phyloP scores from a whole-genome alignment of 2,888 invertebrate genomes.

The Cotesia congregata region DNA sequence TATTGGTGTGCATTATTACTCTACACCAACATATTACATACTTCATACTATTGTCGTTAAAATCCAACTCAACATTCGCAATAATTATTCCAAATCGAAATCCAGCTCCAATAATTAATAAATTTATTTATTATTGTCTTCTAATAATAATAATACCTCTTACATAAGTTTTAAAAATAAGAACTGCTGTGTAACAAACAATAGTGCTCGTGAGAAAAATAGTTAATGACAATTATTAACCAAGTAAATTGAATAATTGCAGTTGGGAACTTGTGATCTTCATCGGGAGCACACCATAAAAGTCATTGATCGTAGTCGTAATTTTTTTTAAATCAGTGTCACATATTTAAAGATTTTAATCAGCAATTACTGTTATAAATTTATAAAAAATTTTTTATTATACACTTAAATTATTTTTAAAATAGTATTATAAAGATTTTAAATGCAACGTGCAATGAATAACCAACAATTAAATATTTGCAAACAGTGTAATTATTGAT shows the following conservation, averaged over 20 bases:
- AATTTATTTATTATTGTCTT: too few relatives aligned
- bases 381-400: background rate
- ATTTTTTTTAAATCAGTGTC: constrained; percentile 23
- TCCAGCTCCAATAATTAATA: too few relatives aligned
- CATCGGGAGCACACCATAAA: constrained; percentile 36
- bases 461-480: constrained; percentile 12
- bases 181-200: background rate
- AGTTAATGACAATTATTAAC: constrained; percentile 1
- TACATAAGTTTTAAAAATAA: too few relatives aligned
- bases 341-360: background rate
- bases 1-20: too few relatives aligned
- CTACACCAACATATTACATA: too few relatives aligned
- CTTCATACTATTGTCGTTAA: too few relatives aligned
- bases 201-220: background rate
- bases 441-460: constrained; percentile 6
- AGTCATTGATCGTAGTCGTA: constrained; percentile 38
- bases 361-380: background rate
- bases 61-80: too few relatives aligned
- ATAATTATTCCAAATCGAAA: too few relatives aligned
- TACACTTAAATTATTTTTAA: background rate
- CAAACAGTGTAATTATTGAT: constrained; percentile 10
- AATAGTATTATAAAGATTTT: background rate
- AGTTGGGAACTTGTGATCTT: constrained; percentile 17
- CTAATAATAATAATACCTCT: too few relatives aligned
- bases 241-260: constrained; percentile 6